Percentiles rank a stretch among this genome's conserved stretches.
These are phyloP conservation scores for Oscheius sp. DNA, from an alignment of 1,140 invertebrate species.

Conservation along the genomic window DNA sequence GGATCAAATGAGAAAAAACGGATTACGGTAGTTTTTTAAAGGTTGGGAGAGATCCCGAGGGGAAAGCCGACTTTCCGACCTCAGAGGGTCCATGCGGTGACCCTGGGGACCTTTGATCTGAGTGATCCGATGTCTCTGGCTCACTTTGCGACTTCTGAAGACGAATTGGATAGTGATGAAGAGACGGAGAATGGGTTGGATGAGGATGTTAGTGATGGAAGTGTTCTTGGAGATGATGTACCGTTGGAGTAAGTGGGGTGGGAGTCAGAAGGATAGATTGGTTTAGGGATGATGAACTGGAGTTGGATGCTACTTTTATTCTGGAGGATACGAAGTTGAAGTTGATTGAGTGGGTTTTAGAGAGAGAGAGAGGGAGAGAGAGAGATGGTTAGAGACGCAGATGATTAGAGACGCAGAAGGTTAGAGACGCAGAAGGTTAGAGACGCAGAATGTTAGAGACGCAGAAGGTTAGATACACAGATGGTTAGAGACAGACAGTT, in stretches of 20 bases:
- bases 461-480: too few relatives aligned
- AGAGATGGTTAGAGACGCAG: too few relatives aligned
- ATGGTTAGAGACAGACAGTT: too few relatives aligned
- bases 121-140: constrained; percentile 34
- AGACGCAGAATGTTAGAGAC: too few relatives aligned
- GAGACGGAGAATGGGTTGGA: constrained; percentile 31
- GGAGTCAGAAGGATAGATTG: constrained; percentile 10
- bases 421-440: too few relatives aligned
- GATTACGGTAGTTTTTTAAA: constrained; percentile 17
- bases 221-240: constrained; percentile 17
- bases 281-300: constrained; percentile 34
- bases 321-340: constrained; percentile 57
- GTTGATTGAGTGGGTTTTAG: too few relatives aligned
- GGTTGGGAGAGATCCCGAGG: constrained; percentile 10
- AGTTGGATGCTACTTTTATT: constrained; percentile 59
- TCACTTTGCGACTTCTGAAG: constrained; percentile 11
- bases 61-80: constrained; percentile 29
- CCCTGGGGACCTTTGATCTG: constrained; percentile 44
- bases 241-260: constrained; percentile 6
- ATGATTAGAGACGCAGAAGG: too few relatives aligned
- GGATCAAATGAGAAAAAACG: not conserved
- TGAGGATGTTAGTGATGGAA: constrained; percentile 30
- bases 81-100: constrained; percentile 36
- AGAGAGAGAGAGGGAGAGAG: too few relatives aligned
- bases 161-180: constrained; percentile 32